Evolutionary conservation across 2,113 vertebrate genomes (phyloP).

Genomic region (Melanocharis versteri): DNA sequence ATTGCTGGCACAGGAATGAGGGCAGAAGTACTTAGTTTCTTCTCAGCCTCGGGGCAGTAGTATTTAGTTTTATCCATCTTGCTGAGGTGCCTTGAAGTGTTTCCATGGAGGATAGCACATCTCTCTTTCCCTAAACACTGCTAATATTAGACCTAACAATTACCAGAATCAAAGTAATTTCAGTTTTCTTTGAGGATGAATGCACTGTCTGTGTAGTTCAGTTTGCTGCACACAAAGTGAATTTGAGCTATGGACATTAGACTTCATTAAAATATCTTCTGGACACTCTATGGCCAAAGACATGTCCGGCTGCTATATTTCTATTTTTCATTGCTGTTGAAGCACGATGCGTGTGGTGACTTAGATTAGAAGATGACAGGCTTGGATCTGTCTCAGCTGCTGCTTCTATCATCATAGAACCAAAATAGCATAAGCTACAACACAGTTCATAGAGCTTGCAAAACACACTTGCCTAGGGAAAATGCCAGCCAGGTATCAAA

Average conservation of each 20-base stretch:
- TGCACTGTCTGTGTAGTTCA: background rate
- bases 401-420: background rate
- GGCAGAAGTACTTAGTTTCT: background rate
- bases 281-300: background rate
- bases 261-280: background rate
- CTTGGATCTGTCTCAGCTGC: constrained; percentile 5
- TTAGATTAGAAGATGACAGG: constrained; percentile 33
- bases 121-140: background rate
- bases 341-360: background rate
- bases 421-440: constrained; percentile 17
- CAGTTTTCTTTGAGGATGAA: background rate
- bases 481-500: constrained; percentile 33
- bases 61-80: background rate
- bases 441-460: background rate
- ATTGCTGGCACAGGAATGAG: background rate
- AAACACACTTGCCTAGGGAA: background rate
- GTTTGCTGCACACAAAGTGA: background rate
- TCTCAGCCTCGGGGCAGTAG: background rate
- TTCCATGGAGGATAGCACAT: background rate
- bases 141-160: background rate
- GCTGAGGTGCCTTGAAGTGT: background rate
- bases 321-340: background rate
- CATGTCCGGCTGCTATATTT: background rate
- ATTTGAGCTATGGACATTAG: background rate
- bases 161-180: background rate